These are phyloP conservation scores for Caenorhabditis drosophilae DNA, from an alignment of 2,888 invertebrate species.

Conservation along the genomic window DNA sequence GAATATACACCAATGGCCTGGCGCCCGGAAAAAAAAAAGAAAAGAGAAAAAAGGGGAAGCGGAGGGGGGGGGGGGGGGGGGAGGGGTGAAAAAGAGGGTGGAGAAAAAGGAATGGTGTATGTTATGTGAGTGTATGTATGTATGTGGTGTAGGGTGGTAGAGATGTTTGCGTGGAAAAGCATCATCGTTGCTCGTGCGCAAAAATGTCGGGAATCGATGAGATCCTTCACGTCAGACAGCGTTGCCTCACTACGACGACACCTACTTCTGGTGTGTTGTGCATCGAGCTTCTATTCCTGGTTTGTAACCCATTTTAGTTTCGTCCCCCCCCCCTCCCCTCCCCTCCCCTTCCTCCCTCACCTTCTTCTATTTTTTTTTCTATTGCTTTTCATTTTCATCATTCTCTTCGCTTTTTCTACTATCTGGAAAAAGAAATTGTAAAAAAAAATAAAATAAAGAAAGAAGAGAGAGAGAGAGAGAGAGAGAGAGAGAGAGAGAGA, in stretches of 20 bases:
- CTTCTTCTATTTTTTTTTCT: slow-evolving; percentile 10
- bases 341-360: slow-evolving; percentile 5
- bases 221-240: slow-evolving; percentile 41
- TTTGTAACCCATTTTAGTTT: slow-evolving; percentile 3
- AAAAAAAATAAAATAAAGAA: not conserved
- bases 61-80: too few relatives aligned
- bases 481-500: not conserved
- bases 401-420: slow-evolving; percentile 12
- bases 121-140: too few relatives aligned
- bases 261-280: too few relatives aligned
- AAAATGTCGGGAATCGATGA: slow-evolving; percentile 35
- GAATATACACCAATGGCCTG: too few relatives aligned
- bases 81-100: too few relatives aligned
- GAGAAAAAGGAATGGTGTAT: too few relatives aligned
- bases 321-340: slow-evolving; percentile 2
- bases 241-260: slow-evolving; percentile 11
- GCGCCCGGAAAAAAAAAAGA: too few relatives aligned
- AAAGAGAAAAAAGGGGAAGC: too few relatives aligned
- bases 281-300: slow-evolving; percentile 3
- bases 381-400: slow-evolving; percentile 17
- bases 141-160: too few relatives aligned
- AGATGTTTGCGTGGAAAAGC: not conserved
- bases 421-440: not conserved
- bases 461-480: not conserved
- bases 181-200: too few relatives aligned